phyloP scores from a whole-genome alignment of 2,113 vertebrate species.

The Ranitomeya variabilis region DNA sequence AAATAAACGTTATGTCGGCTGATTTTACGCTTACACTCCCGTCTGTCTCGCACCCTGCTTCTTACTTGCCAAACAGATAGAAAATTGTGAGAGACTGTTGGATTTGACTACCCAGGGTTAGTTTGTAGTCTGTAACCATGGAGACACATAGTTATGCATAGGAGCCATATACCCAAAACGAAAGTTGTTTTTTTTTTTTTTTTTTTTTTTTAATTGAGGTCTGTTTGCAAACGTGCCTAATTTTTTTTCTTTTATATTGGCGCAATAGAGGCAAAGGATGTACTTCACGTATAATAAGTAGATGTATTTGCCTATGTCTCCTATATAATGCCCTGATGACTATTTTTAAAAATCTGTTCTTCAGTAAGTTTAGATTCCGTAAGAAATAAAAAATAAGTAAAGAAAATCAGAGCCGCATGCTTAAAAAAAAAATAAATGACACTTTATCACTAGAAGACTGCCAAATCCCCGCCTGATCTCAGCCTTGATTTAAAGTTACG shows the following conservation, averaged over 20 bases:
- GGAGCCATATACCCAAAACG: neutral
- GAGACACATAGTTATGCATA: neutral
- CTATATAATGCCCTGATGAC: neutral
- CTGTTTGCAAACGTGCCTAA: neutral
- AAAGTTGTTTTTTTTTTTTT: no score
- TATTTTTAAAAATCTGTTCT: neutral
- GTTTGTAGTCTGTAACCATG: neutral
- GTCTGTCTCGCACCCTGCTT: no score
- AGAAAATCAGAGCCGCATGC: neutral
- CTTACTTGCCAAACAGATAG: neutral
- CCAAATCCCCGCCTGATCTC: slow-evolving; percentile 40
- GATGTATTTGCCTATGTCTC: neutral
- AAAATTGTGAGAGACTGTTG: neutral
- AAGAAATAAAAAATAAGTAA: slow-evolving; percentile 11
- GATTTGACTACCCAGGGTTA: neutral
- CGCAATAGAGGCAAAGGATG: neutral
- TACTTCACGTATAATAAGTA: no score
- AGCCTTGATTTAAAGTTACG: slow-evolving; percentile 55
- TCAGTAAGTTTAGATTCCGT: neutral
- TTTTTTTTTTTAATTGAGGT: neutral
- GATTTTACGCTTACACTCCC: no score
- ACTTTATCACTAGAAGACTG: slow-evolving; percentile 34
- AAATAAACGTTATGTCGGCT: no score
- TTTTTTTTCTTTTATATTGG: neutral
- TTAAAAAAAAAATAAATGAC: neutral